Evolutionary conservation across 1,140 invertebrate genomes (phyloP).

Genomic region (Cotesia chilonis): DNA sequence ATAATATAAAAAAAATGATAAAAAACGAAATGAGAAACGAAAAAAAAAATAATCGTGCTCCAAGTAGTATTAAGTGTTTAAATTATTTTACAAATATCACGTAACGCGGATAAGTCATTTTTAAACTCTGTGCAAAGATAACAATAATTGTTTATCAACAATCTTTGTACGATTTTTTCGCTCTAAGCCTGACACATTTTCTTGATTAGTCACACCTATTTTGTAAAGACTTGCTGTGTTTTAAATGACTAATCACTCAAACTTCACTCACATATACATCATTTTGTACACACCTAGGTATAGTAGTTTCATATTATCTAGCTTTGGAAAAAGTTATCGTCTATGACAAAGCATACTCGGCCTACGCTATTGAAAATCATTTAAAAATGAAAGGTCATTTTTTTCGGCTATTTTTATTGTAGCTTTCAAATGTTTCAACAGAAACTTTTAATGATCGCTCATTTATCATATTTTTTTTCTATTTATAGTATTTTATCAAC

Average conservation of each 20-base stretch:
- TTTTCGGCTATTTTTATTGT: too few relatives aligned
- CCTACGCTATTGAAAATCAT: too few relatives aligned
- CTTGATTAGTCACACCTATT: constrained; percentile 10
- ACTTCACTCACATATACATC: not conserved
- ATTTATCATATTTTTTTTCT: constrained; percentile 5
- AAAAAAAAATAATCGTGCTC: too few relatives aligned
- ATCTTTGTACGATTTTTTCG: not conserved
- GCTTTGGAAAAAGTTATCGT: too few relatives aligned
- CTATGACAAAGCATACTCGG: too few relatives aligned
- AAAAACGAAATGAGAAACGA: not conserved
- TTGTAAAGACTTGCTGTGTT: not conserved
- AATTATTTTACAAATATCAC: too few relatives aligned
- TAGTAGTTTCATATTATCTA: too few relatives aligned
- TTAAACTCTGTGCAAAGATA: not conserved
- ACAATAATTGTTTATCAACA: not conserved
- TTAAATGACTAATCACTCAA: too few relatives aligned
- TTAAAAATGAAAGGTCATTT: too few relatives aligned
- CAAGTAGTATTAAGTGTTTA: too few relatives aligned
- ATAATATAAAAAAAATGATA: constrained; percentile 5
- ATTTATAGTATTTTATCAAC: constrained; percentile 6
- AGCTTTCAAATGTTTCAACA: too few relatives aligned
- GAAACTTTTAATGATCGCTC: too few relatives aligned
- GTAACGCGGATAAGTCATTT: not conserved
- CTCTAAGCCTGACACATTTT: not conserved
- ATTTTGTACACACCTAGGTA: not conserved